Evolutionary conservation across 2,113 vertebrate genomes (phyloP), one percentile per base, ranked within the genome.

Genomic region (Engystomops pustulosus): DNA sequence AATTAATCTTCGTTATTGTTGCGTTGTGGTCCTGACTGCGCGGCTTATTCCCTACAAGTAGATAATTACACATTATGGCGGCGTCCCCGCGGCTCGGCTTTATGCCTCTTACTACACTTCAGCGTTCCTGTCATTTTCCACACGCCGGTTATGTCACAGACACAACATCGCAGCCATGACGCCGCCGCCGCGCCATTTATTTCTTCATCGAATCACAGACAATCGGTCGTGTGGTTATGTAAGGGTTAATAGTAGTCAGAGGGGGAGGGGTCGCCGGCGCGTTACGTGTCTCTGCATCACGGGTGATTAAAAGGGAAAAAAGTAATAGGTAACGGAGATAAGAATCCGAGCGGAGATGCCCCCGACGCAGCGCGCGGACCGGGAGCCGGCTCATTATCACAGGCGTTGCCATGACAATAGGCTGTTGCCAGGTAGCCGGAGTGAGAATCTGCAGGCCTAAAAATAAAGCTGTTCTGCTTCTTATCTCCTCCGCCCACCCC

Each of bases 371-470:
- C 74, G 85, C 89, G 86, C 90, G 86, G 88, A 89, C 89, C 45
- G 27, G 79, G 89, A 85, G 70, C 87, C 86, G 80, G 45, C 90
- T 90, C 90, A 87, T 91, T 93, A 90, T 88, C 82, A 45, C 81
- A 0, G 86, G 4, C 72, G 91, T 94, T 93, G 90, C 90, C 91
- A 93, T 93, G 93, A 91, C 91, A 88, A 93, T 89, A 86, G 85
- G 88, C 90, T 91, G 94, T 94, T 95, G 93, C 94, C 93, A 94
- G 93, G 94, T 94, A 94, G 91, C 92, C 55, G 1, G 77, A 84
- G 90, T 90, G 89, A 92, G 90, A 93, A 93, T 93, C 88, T 91
- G 89, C 89, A 90, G 89, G 92, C 91, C 93, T 94, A 94, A 94
- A 95, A 95, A 95, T 94, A 94, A 94, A 94, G 87, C 88, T 78